Base-by-base conservation (phyloP, 2,888 invertebrate species). In the Phrixothrix hirtus region DNA sequence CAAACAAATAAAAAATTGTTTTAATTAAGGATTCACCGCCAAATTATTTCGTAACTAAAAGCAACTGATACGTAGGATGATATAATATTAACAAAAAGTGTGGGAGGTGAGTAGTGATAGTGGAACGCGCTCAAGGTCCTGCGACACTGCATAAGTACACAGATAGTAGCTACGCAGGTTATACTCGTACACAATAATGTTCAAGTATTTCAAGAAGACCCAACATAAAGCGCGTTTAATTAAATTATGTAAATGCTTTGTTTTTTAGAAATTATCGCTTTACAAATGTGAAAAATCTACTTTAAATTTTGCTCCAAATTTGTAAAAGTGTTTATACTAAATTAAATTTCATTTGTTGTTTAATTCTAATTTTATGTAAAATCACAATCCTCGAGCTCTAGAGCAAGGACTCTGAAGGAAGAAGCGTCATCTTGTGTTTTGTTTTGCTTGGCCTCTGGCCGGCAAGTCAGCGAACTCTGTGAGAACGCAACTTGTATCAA, bases 391-490 rank as follows among this genome's bases (percentile, higher is more conserved):
- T 37, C 45, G 35, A 52, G 45, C 39, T 46, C 42, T 45, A 27
- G 42, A 43, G 54, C 38, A 54, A 43, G 36, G 44, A 49, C 41
- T 44, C 17, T 26, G 51, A 55, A 49, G 43, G 65, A 65, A 70
- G 69, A 69, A 71, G 69, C 68, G 66, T 66, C 59, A 68, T 68
- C 65, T 71, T 70, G 69, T 70, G 71, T 72, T 73, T 73, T 72
- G 72, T 73, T 73, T 72, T 73, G 70, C 71, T 71, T 72, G 71
- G 73, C 72, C 73, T 72, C 69, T 72, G 72, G 71, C 68, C 72
- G 69, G 67, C 70, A 64, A 74, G 75, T 75, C 75, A 74, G 72
- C 75, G 74, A 75, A 73, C 75, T 71, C 71, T 73, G 73, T 74
- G 75, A 74, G 75, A 75, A 75, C 74, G 67, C 70, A 64, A 63